A percentile compares a stretch with the other conserved stretches of the same genome.
These are phyloP conservation scores for Ciona savignyi DNA, from an alignment of 23 tunicate genomes.

Conservation along the genomic window DNA sequence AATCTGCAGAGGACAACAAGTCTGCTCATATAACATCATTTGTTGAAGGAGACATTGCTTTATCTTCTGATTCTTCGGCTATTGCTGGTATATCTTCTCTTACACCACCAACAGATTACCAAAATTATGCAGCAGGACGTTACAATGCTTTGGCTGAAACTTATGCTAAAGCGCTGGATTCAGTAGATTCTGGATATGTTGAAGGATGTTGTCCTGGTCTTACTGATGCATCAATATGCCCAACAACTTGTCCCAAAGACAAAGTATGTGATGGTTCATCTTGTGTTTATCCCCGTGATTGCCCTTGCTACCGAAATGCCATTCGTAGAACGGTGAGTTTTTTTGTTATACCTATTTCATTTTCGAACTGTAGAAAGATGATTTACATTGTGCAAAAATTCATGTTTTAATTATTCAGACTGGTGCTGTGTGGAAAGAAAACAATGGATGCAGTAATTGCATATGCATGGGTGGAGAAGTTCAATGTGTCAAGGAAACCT, in stretches of 20 bases:
- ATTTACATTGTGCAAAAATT: no score
- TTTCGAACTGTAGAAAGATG: no score
- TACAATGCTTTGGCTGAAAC: conserved; percentile 45
- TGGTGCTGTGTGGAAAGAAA: conserved; percentile 95
- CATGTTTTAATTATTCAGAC: conserved; percentile 54
- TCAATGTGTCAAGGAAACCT: conserved; percentile 58
- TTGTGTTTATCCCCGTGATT: conserved; percentile 75
- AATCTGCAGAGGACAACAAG: not conserved
- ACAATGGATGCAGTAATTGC: conserved; percentile 72
- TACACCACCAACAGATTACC: conserved; percentile 27
- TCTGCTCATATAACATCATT: not conserved
- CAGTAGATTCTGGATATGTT: conserved; percentile 5
- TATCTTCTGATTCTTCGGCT: conserved; percentile 5
- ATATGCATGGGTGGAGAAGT: conserved; percentile 87
- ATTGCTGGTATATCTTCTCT: conserved; percentile 2
- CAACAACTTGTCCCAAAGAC: conserved; percentile 50
- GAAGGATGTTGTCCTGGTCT: conserved; percentile 71
- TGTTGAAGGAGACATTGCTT: conserved; percentile 8
- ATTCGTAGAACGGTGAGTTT: conserved; percentile 63
- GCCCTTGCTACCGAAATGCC: conserved; percentile 73
- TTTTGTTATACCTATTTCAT: not conserved
- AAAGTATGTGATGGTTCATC: conserved; percentile 70
- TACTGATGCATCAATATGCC: conserved; percentile 44
- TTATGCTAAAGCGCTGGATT: conserved; percentile 29
- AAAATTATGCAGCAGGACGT: conserved; percentile 53